Conservation (phyloP, 2,888 invertebrate species). For the Ephialtes manifestator region DNA sequence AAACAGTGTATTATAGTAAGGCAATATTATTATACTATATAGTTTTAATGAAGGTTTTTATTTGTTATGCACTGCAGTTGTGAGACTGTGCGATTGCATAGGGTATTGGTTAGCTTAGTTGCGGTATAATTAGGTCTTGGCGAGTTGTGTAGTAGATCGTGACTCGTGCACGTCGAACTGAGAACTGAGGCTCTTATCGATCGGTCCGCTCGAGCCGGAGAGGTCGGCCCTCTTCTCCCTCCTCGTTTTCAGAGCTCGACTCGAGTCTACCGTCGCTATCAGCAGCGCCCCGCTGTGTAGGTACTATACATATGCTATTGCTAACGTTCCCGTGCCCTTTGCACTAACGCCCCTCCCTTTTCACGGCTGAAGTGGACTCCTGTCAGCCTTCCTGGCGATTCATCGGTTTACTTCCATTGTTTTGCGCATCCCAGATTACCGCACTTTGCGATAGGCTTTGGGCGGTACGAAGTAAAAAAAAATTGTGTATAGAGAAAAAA, state of each 20-base stretch:
- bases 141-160: slow-evolving; percentile 74
- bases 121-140: neutral
- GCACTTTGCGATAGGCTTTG: no score
- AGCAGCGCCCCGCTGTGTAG: slow-evolving; percentile 9
- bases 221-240: slow-evolving; percentile 78
- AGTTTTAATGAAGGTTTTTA: neutral
- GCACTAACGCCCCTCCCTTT: neutral
- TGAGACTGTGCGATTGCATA: neutral
- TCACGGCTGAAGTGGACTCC: neutral
- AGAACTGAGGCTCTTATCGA: slow-evolving; percentile 88
- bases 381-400: neutral
- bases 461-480: no score
- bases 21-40: neutral
- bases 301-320: neutral
- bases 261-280: slow-evolving; percentile 5
- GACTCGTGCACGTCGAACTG: slow-evolving; percentile 87
- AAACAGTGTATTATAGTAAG: neutral
- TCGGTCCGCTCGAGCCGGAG: slow-evolving; percentile 76
- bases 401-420: neutral
- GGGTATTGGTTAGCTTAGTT: no score
- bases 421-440: neutral
- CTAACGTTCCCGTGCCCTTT: slow-evolving; percentile 12
- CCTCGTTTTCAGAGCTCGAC: slow-evolving; percentile 64
- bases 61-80: neutral
- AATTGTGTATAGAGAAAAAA: no score